Conservation (phyloP, 1,140 invertebrate genomes). For the Augochlora pura region DNA sequence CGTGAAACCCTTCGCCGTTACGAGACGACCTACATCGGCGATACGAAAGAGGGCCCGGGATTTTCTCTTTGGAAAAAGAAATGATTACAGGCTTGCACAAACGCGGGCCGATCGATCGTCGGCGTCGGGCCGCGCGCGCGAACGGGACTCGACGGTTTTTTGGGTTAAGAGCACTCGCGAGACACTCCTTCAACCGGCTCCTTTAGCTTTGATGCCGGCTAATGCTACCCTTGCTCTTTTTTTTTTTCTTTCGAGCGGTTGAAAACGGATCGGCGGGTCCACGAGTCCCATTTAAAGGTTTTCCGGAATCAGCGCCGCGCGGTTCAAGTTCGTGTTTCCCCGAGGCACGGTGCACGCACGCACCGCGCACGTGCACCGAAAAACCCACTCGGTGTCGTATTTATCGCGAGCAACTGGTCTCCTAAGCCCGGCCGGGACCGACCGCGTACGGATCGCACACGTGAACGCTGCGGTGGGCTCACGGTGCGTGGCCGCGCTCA, state of each 20-base stretch:
- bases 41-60: neutral
- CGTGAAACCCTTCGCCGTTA: constrained; percentile 12
- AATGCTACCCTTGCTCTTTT: constrained; percentile 32
- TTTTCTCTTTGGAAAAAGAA: neutral
- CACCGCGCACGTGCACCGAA: constrained; percentile 22
- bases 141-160: constrained; percentile 38
- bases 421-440: constrained; percentile 23
- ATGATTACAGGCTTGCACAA: neutral
- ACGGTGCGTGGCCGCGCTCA: neutral
- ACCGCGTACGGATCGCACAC: constrained; percentile 19
- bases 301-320: too few relatives aligned
- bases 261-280: constrained; percentile 25
- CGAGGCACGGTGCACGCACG: neutral
- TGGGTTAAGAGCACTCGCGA: constrained; percentile 38
- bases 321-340: neutral
- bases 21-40: constrained; percentile 30
- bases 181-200: constrained; percentile 9
- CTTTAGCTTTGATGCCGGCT: constrained; percentile 18
- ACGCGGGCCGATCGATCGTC: neutral
- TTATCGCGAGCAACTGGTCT: constrained; percentile 59
- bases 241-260: constrained; percentile 20
- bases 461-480: neutral
- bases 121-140: neutral
- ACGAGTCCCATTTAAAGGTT: neutral
- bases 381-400: constrained; percentile 44